Base-by-base conservation (phyloP, 2,888 invertebrate species). In the Drosophila anomalata region DNA sequence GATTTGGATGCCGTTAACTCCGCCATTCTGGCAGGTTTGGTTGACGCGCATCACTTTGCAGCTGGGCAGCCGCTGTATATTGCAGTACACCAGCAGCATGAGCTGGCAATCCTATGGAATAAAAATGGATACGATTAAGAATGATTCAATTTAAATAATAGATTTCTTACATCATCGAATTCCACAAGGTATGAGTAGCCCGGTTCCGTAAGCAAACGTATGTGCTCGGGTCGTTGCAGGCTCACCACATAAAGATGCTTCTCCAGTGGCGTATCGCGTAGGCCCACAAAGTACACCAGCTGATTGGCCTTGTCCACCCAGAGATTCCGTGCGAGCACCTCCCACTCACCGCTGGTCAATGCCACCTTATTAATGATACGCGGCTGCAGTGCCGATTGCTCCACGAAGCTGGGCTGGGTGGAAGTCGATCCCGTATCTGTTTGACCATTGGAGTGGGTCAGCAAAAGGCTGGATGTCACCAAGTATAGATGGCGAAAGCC, bases 331-430 rank as follows among this genome's bases (percentile, higher is more conserved):
- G 96, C 95, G 86, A 97, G 93, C 17, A 98, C 97, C 91, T 97
- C 98, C 98, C 98, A 98, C n/a, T 97, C 96, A 0, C 98, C 98
- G 12, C 94, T 94, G 0, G 98, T 98, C 79, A 98, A 92, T 0
- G 96, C 94, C 68, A 92, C 92, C 90, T 95, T 95, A 67, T 94
- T 94, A 58, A 95, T 90, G 70, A 96, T 93, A 81, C 94, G 94
- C 0, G 96, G 95, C 20, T 92, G 92, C 57, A 92, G 66, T 7
- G 89, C 90, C 8, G 88, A 78, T 26, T 81, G 76, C 65, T 90
- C 91, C 17, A 91, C 87, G 51, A 79, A 82, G 61, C 87, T 88
- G 0, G 87, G 75, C 65, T 71, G 77, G 14, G 82, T 76, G 48
- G 76, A 54, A 33, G 83, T 84, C 26, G 83, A 67, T 20, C 72